These are phyloP conservation scores for Zaprionus camerounensis DNA, from an alignment of 1,140 invertebrate species.

Conservation along the genomic window DNA sequence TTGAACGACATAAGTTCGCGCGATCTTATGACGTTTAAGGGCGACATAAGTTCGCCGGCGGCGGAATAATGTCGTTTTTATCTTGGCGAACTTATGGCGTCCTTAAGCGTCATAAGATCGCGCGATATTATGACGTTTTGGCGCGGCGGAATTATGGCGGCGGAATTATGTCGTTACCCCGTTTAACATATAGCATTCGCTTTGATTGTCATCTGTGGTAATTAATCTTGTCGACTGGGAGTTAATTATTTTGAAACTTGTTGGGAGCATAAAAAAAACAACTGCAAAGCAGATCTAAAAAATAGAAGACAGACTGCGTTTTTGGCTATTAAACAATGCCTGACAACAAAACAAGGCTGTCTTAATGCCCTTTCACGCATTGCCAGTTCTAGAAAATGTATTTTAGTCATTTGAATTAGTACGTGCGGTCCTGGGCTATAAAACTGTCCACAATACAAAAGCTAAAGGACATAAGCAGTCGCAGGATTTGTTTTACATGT, in stretches of 20 bases:
- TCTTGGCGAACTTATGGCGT: too few species aligned
- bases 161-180: too few species aligned
- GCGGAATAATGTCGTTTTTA: too few species aligned
- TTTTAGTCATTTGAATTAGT: background rate
- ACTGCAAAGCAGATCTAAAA: background rate
- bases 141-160: too few species aligned
- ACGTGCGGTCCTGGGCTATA: background rate
- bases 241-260: background rate
- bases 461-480: background rate
- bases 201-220: background rate
- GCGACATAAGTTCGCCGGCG: too few species aligned
- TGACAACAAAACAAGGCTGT: background rate
- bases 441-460: background rate
- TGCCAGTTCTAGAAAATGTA: background rate
- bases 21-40: too few species aligned
- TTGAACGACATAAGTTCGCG: too few species aligned
- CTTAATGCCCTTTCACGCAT: background rate
- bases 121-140: too few species aligned
- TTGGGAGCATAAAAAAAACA: background rate
- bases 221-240: background rate
- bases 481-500: background rate
- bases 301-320: background rate
- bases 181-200: background rate
- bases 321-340: background rate
- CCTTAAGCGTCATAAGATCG: too few species aligned